A percentile compares a stretch with the other conserved stretches of the same genome.
These are phyloP conservation scores for Palythoa grandiflora DNA, from an alignment of 92 coral and sea anemone genomes.

Conservation along the genomic window DNA sequence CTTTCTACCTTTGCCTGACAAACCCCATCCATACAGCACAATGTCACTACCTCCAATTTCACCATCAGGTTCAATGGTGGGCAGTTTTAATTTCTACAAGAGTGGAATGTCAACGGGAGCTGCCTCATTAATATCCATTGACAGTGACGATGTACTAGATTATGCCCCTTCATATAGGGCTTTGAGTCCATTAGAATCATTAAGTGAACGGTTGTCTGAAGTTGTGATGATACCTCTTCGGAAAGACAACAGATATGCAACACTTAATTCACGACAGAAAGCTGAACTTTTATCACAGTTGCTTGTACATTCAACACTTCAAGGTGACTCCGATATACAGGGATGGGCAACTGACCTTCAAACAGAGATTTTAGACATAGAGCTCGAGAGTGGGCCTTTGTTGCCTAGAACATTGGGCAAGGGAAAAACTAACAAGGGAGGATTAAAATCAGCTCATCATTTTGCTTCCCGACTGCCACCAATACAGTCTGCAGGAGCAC, in stretches of 20 bases:
- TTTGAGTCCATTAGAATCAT: conserved; percentile 82
- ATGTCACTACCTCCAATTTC: conserved; percentile 99
- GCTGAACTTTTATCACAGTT: conserved; percentile 89
- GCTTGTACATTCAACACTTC: conserved; percentile 83
- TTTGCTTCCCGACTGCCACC: conserved; percentile 85
- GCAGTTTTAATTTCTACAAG: conserved; percentile 87
- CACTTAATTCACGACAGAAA: conserved; percentile 80
- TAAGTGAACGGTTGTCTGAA: conserved; percentile 83
- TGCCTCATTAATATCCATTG: conserved; percentile 88
- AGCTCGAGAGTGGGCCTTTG: conserved; percentile 38
- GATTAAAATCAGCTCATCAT: conserved; percentile 69
- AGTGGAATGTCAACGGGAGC: conserved; percentile 97
- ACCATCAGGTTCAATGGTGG: conserved; percentile 97
- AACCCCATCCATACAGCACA: conserved; percentile 97
- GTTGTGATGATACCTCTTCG: conserved; percentile 72
- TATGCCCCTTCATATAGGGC: conserved; percentile 89
- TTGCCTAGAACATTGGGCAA: conserved; percentile 27
- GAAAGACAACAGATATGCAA: conserved; percentile 70
- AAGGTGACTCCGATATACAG: conserved; percentile 77
- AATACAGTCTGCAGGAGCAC: conserved; percentile 87
- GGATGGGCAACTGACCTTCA: conserved; percentile 66
- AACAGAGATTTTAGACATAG: conserved; percentile 23
- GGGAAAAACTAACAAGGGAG: conserved; percentile 62
- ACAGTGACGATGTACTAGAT: conserved; percentile 74
- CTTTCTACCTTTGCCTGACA: conserved; percentile 72